Conservation (phyloP, 2,888 invertebrate species). For the Dasysyrphus albostriatus region DNA sequence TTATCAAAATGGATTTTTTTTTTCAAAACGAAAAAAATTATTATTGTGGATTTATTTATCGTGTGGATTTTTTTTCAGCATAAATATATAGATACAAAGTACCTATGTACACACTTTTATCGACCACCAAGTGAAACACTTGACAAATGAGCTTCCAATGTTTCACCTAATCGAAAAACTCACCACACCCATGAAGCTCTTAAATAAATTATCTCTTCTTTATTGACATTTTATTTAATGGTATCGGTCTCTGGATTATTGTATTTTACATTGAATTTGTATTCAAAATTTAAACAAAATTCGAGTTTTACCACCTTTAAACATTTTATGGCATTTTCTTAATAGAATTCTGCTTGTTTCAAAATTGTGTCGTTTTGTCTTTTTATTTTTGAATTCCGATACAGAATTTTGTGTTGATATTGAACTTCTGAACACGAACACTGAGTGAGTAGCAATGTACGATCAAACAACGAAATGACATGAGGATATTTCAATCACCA, state of each 20-base stretch:
- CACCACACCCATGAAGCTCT: not conserved
- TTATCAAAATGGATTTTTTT: conserved; percentile 62
- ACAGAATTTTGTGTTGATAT: not conserved
- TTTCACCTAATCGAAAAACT: conserved; percentile 1
- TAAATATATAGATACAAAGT: not conserved
- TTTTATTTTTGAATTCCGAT: not conserved
- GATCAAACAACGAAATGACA: not conserved
- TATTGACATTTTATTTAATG: conserved; percentile 3
- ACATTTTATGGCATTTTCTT: too few relatives aligned
- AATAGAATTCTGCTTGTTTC: not conserved
- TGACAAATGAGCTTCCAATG: conserved; percentile 2
- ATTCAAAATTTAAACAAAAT: too few relatives aligned
- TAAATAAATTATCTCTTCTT: conserved; percentile 6
- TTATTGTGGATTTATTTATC: not conserved
- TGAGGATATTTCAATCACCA: conserved; percentile 61
- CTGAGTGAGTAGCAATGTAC: not conserved
- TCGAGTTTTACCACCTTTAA: too few relatives aligned
- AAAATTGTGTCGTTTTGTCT: not conserved
- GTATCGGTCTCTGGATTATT: too few relatives aligned
- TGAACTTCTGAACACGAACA: not conserved
- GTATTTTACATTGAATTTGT: too few relatives aligned
- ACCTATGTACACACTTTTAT: not conserved
- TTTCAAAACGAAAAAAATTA: conserved; percentile 15
- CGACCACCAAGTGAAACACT: not conserved
- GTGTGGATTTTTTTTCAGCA: not conserved